Evolutionary conservation across 2,888 invertebrate genomes (phyloP), one percentile per base, ranked within the genome.

Genomic region (Lucinisca nassula): DNA sequence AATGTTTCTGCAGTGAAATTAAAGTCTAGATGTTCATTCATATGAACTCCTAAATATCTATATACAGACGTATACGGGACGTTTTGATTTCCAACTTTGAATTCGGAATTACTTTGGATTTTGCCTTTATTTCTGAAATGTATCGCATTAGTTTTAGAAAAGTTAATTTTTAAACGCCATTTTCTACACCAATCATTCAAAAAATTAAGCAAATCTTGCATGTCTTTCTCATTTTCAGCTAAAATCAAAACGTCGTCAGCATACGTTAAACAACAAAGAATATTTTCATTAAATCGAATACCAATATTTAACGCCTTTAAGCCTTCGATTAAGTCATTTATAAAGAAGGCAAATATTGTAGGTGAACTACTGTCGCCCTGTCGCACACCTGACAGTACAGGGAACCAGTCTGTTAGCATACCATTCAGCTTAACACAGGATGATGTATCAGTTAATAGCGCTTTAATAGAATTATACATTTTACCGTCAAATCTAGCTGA

Each of bases 341-440:
- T 78, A 40, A 73, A 83, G 30, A 78, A 35, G 12, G 83, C 35
- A 58, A 83, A 83, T 6, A n/a, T n/a, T n/a, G n/a, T n/a, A n/a
- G n/a, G n/a, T n/a, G n/a, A n/a, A n/a, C n/a, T n/a, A n/a, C n/a
- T n/a, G n/a, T 70, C 45, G 14, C 83, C 78, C 45, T 83, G 83
- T 58, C 58, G 55, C 27, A 83, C 72, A 1, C 58, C 83, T 27
- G 78, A 58, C 35, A 38, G 32, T 6, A 74, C 55, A 0, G 30
- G n/a, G 38, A 75, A 74, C 75, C 75, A 61, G 27, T 51, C 14
- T 32, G 81, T 75, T 24, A 70, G 30, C 27, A 58, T 45, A 0
- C 70, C 79, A n/a, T 79, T 61, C 0, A 61, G 24, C 8, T 35
- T 32, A 10, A 83, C 55, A 78, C 73, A 72, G 0, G 78, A 72